These are phyloP conservation scores for Cossypha caffra DNA, from an alignment of 2,797 vertebrate species.

Conservation along the genomic window DNA sequence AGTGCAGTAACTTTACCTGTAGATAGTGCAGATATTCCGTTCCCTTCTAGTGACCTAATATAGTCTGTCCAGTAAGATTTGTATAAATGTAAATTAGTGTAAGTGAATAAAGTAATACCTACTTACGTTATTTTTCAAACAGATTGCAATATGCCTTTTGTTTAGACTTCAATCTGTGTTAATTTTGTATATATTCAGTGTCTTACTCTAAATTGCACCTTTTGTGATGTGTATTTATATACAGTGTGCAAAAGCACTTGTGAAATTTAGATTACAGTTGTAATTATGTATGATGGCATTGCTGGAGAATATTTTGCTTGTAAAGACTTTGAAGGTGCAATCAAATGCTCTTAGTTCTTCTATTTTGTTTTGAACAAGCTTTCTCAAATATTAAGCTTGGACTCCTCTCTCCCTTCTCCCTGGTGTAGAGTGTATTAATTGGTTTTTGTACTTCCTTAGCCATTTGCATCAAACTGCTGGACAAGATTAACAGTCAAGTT, in stretches of 20 bases:
- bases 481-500: slow-evolving; percentile 66
- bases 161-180: slow-evolving; percentile 74
- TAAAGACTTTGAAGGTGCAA: slow-evolving; percentile 82
- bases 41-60: slow-evolving; percentile 66
- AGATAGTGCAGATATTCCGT: slow-evolving; percentile 63
- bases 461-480: slow-evolving; percentile 77
- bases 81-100: slow-evolving; percentile 87
- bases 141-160: slow-evolving; percentile 76
- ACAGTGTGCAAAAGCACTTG: slow-evolving; percentile 81
- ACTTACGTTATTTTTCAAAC: slow-evolving; percentile 80
- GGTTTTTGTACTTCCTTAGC: slow-evolving; percentile 74
- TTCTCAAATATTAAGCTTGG: slow-evolving; percentile 62
- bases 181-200: slow-evolving; percentile 84
- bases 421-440: slow-evolving; percentile 45
- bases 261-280: slow-evolving; percentile 81
- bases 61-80: slow-evolving; percentile 72
- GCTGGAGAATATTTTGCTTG: slow-evolving; percentile 80
- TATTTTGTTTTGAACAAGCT: slow-evolving; percentile 72
- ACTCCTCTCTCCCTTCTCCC: slow-evolving; percentile 26
- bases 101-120: slow-evolving; percentile 80
- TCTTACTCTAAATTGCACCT: slow-evolving; percentile 79
- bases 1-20: slow-evolving; percentile 76
- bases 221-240: slow-evolving; percentile 87
- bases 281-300: slow-evolving; percentile 84
- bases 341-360: slow-evolving; percentile 75